Percentiles rank a stretch among this genome's conserved stretches.
Conservation (phyloP, 2,113 vertebrate genomes). For the Hirundichthys speculiger region DNA sequence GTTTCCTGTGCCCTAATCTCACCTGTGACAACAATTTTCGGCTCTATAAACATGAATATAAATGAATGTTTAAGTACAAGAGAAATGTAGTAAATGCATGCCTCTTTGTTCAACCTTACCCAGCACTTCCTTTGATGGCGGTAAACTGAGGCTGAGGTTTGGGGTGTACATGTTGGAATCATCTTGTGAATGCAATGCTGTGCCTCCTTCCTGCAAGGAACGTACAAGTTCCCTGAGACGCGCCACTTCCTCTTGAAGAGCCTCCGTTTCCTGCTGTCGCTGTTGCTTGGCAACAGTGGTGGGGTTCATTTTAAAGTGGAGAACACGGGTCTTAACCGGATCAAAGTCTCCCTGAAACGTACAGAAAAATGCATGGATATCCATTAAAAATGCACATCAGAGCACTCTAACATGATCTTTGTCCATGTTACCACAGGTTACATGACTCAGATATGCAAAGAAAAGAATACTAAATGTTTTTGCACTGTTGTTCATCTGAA, state of each 20-base stretch:
- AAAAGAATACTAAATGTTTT: too few relatives aligned
- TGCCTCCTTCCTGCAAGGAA: slow-evolving; percentile 79
- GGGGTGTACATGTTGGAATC: slow-evolving; percentile 40
- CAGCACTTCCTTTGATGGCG: slow-evolving; percentile 87
- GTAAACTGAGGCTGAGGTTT: slow-evolving; percentile 76
- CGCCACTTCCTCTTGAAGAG: slow-evolving; percentile 86
- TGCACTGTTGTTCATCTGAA: too few relatives aligned
- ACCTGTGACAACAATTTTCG: too few relatives aligned
- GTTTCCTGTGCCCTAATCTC: too few relatives aligned
- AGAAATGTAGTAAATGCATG: not conserved
- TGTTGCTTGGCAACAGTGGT: slow-evolving; percentile 85
- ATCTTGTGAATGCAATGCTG: slow-evolving; percentile 45
- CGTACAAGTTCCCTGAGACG: slow-evolving; percentile 84
- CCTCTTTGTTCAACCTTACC: slow-evolving; percentile 76
- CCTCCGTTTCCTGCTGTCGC: slow-evolving; percentile 83
- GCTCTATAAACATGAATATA: too few relatives aligned
- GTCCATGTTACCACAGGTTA: too few relatives aligned
- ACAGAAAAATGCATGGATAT: slow-evolving; percentile 3
- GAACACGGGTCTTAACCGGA: slow-evolving; percentile 87
- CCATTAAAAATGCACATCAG: not conserved
- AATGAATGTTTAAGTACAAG: too few relatives aligned
- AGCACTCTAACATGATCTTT: not conserved
- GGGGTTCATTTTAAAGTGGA: slow-evolving; percentile 92
- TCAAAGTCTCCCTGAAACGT: slow-evolving; percentile 88
- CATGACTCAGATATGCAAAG: too few relatives aligned